phyloP scores from a whole-genome alignment of 2,888 invertebrate genomes.

The Cordilura impudica region DNA sequence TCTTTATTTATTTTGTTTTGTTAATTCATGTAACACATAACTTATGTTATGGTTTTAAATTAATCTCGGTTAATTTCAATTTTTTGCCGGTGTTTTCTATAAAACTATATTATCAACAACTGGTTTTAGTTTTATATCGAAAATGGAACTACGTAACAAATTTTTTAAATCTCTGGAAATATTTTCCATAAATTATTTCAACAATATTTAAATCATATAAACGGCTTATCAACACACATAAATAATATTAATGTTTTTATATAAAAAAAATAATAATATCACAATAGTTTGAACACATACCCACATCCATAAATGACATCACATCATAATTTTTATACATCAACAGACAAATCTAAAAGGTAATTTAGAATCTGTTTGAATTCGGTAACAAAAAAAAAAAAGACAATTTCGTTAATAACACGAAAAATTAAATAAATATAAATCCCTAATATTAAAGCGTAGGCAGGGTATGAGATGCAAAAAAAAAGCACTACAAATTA shows the following conservation, averaged over 20 bases:
- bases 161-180: background rate
- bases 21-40: background rate
- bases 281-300: conserved; percentile 3
- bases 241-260: background rate
- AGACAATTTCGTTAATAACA: background rate
- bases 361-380: conserved; percentile 11
- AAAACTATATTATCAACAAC: background rate
- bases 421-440: background rate
- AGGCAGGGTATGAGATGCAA: background rate
- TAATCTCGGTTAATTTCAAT: background rate
- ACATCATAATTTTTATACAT: conserved; percentile 34
- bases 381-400: background rate
- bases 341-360: conserved; percentile 9
- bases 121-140: background rate
- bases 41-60: background rate
- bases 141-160: too few species aligned
- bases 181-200: background rate
- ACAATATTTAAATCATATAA: background rate
- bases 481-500: too few species aligned
- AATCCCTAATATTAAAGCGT: background rate
- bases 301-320: conserved; percentile 44
- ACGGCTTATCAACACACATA: background rate
- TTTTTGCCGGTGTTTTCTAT: background rate
- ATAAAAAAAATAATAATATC: background rate
- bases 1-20: background rate